phyloP scores from a whole-genome alignment of 2,113 vertebrate species.

The Shinisaurus crocodilurus region DNA sequence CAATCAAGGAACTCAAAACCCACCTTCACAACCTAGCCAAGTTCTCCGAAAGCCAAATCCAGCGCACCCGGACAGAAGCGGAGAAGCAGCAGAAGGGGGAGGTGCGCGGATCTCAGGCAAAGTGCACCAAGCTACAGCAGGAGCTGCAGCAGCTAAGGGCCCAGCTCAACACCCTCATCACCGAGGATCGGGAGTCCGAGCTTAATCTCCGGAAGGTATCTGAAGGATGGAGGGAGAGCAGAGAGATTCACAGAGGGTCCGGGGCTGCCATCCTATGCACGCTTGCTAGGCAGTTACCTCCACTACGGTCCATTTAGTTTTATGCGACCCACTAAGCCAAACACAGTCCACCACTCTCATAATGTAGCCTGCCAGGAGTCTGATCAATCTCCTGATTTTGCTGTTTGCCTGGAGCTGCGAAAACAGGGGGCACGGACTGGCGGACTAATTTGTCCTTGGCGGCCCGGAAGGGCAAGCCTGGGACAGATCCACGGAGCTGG shows the following conservation, averaged over 20 bases:
- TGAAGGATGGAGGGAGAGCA: neutral
- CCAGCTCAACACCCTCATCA: slow-evolving; percentile 71
- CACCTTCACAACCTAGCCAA: slow-evolving; percentile 70
- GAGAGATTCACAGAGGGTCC: neutral
- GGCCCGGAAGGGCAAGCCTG: neutral
- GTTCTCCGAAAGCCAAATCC: slow-evolving; percentile 63
- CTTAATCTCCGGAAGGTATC: slow-evolving; percentile 81
- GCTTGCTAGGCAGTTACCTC: neutral
- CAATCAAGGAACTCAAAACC: slow-evolving; percentile 75
- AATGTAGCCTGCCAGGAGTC: neutral
- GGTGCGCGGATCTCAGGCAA: slow-evolving; percentile 64
- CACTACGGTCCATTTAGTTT: neutral
- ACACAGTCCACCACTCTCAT: no score
- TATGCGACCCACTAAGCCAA: no score
- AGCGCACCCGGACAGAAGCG: slow-evolving; percentile 60
- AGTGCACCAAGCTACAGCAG: slow-evolving; percentile 69
- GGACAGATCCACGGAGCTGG: neutral
- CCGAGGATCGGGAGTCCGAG: slow-evolving; percentile 78
- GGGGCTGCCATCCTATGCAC: neutral
- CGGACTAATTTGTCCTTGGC: neutral
- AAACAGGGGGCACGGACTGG: neutral
- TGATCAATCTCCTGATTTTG: neutral
- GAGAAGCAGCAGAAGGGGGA: slow-evolving; percentile 73
- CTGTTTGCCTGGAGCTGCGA: neutral
- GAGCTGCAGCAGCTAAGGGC: slow-evolving; percentile 71